Evolutionary conservation across 2,888 invertebrate species (phyloP), one percentile per base, ranked within the genome.

Genomic region (Ryuthela nishihirai): DNA sequence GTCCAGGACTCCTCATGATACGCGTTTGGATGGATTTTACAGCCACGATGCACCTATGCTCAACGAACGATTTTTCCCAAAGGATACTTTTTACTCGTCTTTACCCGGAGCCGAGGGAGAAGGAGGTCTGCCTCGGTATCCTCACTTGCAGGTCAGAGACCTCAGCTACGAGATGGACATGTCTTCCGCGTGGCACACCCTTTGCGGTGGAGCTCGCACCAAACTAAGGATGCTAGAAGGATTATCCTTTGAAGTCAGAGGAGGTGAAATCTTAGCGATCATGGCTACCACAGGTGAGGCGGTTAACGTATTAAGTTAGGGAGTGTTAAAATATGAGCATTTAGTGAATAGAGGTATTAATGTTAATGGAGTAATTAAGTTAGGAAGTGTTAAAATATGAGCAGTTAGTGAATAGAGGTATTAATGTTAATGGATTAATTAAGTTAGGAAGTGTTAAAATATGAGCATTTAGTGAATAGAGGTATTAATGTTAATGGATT

Each of bases 241-340:
- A 3, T 79, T 94, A 7, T 87, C 88, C 24, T 83, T 94, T 68
- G 94, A 95, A 75, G 87, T 88, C 23, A 85, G 87, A 66, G 92
- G 91, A 0, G 92, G 93, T 2, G 94, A 95, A 76, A 82, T 94
- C 39, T 78, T 94, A 69, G 93, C 92, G 2, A 82, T 95, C 20
- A 83, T 95, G 83, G 86, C 93, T 1, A 94, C 94, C 0, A 72
- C 72, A 41, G 76, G 77, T 76, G 56, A 69, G 68, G 62, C n/a
- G n/a, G n/a, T n/a, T n/a, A n/a, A n/a, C n/a, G n/a, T n/a, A n/a
- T n/a, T n/a, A n/a, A n/a, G n/a, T n/a, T n/a, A n/a, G n/a, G n/a
- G n/a, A n/a, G n/a, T n/a, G n/a, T n/a, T n/a, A n/a, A n/a, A n/a
- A n/a, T n/a, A n/a, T n/a, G n/a, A n/a, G n/a, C n/a, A n/a, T n/a